A percentile compares a stretch with the other conserved stretches of the same genome.
phyloP scores from a whole-genome alignment of 2,888 invertebrate genomes.

The Troides oblongomaculatus region DNA sequence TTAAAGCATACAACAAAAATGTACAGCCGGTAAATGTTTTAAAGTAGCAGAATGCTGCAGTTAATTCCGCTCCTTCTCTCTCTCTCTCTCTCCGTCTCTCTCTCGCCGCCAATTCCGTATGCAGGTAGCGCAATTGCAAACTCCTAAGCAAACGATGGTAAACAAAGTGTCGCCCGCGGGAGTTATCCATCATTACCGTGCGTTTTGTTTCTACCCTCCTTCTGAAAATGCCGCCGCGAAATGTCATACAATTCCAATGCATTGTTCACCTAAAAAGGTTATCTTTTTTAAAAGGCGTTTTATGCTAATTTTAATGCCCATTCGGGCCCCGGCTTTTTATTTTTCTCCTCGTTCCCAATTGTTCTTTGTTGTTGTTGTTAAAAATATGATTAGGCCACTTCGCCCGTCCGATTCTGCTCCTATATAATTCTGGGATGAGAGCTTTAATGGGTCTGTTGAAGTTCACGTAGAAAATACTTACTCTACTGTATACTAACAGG shows the following conservation, averaged over 20 bases:
- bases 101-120: constrained; percentile 17
- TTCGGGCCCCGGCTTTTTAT: too few relatives aligned
- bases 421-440: too few relatives aligned
- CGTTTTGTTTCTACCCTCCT: constrained; percentile 19
- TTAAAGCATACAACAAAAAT: constrained; percentile 3
- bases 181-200: constrained; percentile 26
- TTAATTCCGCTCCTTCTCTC: constrained; percentile 20
- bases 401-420: too few relatives aligned
- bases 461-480: too few relatives aligned
- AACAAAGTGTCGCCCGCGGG: constrained; percentile 28
- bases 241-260: constrained; percentile 27
- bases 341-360: too few relatives aligned
- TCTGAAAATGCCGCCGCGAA: constrained; percentile 22
- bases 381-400: too few relatives aligned
- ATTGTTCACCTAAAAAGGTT: constrained; percentile 27
- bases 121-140: constrained; percentile 27
- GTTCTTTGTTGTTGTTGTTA: too few relatives aligned
- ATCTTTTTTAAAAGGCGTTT: constrained; percentile 23
- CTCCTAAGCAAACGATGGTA: constrained; percentile 25
- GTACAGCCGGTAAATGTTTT: constrained; percentile 14
- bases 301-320: constrained; percentile 14
- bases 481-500: too few relatives aligned
- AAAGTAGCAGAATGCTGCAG: constrained; percentile 16
- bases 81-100: neutral
- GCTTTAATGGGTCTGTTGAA: too few relatives aligned